phyloP scores from a whole-genome alignment of 2,888 invertebrate species.

The Cheilosia grossa region DNA sequence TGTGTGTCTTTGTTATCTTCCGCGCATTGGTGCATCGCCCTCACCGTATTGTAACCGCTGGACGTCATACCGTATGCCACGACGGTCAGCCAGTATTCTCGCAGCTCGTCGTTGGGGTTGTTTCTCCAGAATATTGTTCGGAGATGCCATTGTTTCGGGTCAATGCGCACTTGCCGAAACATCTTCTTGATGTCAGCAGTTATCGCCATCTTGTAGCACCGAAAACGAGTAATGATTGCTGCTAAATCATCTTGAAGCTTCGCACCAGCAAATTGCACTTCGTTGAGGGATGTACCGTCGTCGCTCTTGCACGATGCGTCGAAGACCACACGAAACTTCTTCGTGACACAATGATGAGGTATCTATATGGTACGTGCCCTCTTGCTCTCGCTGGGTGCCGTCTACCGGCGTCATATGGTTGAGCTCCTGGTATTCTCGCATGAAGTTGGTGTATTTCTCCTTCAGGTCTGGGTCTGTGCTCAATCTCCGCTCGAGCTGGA shows the following conservation, averaged over 20 bases:
- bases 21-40: slow-evolving; percentile 27
- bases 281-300: slow-evolving; percentile 15
- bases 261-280: neutral
- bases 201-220: too few species aligned
- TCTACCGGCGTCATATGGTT: neutral
- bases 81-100: slow-evolving; percentile 28
- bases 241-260: slow-evolving; percentile 19
- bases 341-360: slow-evolving; percentile 20
- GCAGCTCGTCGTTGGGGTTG: neutral
- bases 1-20: slow-evolving; percentile 2
- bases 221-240: neutral
- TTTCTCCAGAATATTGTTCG: slow-evolving; percentile 30
- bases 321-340: slow-evolving; percentile 3
- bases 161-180: too few species aligned
- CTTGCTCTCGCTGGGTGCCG: neutral
- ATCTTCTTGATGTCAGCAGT: too few species aligned
- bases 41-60: slow-evolving; percentile 34
- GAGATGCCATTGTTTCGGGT: slow-evolving; percentile 18
- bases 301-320: neutral
- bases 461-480: slow-evolving; percentile 4
- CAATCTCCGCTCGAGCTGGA: slow-evolving; percentile 16
- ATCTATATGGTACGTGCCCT: slow-evolving; percentile 8
- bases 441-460: slow-evolving; percentile 4
- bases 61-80: slow-evolving; percentile 46
- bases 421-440: slow-evolving; percentile 6